Conservation (phyloP, 2,888 invertebrate genomes). For the Nineta flava region DNA sequence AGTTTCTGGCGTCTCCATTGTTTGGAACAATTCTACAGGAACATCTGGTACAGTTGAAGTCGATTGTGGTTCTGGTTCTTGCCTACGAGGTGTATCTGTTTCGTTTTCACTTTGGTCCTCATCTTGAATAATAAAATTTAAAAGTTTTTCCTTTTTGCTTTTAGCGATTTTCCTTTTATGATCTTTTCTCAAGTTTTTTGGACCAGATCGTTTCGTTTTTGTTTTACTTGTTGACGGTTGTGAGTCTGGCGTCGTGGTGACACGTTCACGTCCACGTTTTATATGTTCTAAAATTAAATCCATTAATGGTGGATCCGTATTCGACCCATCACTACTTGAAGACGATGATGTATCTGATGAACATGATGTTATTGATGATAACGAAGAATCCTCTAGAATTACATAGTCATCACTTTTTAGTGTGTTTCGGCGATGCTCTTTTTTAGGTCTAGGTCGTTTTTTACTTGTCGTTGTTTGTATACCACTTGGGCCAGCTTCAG, state of each 20-base stretch:
- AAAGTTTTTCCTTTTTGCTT: not conserved
- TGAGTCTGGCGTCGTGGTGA: no score
- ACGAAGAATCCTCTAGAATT: constrained; percentile 10
- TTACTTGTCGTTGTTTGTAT: constrained; percentile 1
- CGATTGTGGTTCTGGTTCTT: not conserved
- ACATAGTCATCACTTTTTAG: constrained; percentile 4
- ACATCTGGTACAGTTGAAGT: not conserved
- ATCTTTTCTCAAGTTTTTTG: not conserved
- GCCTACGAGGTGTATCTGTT: no score
- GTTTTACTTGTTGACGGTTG: not conserved
- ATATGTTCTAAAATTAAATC: no score
- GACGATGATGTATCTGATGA: no score
- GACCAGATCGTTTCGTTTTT: not conserved
- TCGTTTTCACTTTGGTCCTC: no score
- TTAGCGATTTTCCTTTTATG: not conserved
- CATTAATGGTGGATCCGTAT: no score
- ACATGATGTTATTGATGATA: not conserved
- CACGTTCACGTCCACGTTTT: no score
- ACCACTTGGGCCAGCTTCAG: constrained; percentile 10
- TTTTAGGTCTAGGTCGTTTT: constrained; percentile 2
- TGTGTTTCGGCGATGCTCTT: constrained; percentile 2
- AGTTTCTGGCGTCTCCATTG: no score
- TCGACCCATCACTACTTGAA: no score
- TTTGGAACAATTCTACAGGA: no score
- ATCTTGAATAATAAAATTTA: no score